Evolutionary conservation across 2,797 vertebrate species (phyloP).

Genomic region (Crenuchus spilurus): DNA sequence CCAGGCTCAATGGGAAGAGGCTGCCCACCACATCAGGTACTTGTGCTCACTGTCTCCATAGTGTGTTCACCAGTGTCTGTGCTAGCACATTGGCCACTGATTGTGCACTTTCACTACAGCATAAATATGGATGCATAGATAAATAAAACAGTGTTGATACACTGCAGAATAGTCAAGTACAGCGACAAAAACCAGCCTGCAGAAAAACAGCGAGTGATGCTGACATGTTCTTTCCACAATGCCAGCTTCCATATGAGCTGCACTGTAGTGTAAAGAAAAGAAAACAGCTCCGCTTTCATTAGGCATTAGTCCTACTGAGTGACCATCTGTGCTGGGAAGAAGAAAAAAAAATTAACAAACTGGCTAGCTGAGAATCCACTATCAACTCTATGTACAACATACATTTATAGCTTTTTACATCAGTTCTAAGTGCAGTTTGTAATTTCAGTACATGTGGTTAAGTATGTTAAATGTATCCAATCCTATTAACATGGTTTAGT

Average conservation of each 20-base stretch:
- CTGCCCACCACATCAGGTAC: no score
- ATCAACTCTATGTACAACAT: not conserved
- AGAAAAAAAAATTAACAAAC: not conserved
- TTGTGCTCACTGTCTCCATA: no score
- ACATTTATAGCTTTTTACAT: not conserved
- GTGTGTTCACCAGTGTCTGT: no score
- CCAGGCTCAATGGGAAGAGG: no score
- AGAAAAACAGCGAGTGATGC: conserved; percentile 25
- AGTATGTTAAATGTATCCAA: not conserved
- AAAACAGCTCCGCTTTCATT: conserved; percentile 48
- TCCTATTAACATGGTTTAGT: not conserved
- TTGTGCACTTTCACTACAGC: no score
- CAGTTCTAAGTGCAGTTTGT: not conserved
- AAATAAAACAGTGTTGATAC: conserved; percentile 12
- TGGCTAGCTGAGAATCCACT: not conserved
- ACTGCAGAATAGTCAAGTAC: conserved; percentile 10
- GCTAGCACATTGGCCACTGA: no score
- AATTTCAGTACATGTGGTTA: not conserved
- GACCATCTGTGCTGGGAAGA: conserved; percentile 48
- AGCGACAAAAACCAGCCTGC: conserved; percentile 17
- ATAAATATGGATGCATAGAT: no score
- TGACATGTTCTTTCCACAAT: conserved; percentile 31
- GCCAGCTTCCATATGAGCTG: conserved; percentile 29
- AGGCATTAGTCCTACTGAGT: conserved; percentile 47
- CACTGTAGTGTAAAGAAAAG: conserved; percentile 38